These are phyloP conservation scores for Ophonus ardosiacus DNA, from an alignment of 2,888 invertebrate species.

Conservation along the genomic window DNA sequence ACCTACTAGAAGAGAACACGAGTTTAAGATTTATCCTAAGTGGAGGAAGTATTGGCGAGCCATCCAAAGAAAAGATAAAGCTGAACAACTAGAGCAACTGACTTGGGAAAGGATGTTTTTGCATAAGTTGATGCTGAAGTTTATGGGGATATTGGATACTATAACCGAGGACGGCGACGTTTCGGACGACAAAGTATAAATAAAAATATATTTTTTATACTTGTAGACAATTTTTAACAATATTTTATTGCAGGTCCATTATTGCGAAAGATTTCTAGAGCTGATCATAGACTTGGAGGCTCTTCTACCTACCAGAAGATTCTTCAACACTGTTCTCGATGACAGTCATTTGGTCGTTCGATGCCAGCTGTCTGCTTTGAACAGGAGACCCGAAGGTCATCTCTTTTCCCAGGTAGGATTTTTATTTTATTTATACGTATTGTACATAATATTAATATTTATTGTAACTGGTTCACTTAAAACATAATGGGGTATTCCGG, in stretches of 20 bases:
- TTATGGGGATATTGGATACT: constrained; percentile 87
- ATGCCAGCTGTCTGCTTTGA: constrained; percentile 88
- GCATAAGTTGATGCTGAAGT: constrained; percentile 90
- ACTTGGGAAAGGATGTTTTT: constrained; percentile 93
- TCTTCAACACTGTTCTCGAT: constrained; percentile 97
- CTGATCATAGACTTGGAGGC: constrained; percentile 97
- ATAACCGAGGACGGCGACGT: constrained; percentile 82
- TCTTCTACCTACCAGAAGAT: constrained; percentile 94
- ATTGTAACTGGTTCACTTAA: too few relatives aligned
- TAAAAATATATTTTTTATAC: constrained; percentile 10
- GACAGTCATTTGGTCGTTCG: constrained; percentile 95
- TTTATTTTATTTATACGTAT: too few relatives aligned
- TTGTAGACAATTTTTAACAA: neutral
- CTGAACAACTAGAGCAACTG: constrained; percentile 82
- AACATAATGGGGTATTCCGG: too few relatives aligned
- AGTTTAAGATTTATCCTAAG: constrained; percentile 91
- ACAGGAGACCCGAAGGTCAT: constrained; percentile 88
- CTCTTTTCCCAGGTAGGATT: constrained; percentile 91
- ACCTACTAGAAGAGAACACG: constrained; percentile 88
- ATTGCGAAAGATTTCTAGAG: constrained; percentile 97
- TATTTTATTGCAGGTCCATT: constrained; percentile 78
- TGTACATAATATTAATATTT: too few relatives aligned
- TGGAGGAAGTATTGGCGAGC: constrained; percentile 96
- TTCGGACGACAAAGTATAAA: constrained; percentile 77
- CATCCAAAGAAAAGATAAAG: constrained; percentile 90